Conservation (phyloP, 1,140 invertebrate species). For the Gryon sp. region DNA sequence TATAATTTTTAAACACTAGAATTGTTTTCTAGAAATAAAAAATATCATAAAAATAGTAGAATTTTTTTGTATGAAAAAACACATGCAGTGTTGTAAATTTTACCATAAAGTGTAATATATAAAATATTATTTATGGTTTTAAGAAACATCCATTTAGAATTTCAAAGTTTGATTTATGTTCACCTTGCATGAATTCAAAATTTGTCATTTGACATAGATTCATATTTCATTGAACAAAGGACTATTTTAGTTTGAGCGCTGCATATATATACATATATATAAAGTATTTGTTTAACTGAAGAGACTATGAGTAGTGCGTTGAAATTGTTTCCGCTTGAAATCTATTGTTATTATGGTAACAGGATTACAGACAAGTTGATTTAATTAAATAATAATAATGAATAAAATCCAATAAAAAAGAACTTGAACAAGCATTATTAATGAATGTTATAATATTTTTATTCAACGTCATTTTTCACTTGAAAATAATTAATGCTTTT, state of each 20-base stretch:
- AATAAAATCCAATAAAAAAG: too few relatives aligned
- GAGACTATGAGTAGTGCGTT: constrained; percentile 39
- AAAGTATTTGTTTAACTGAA: constrained; percentile 45
- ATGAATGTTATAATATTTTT: too few relatives aligned
- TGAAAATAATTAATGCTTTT: too few relatives aligned
- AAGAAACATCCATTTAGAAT: constrained; percentile 25
- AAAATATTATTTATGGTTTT: constrained; percentile 28
- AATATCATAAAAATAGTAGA: too few relatives aligned
- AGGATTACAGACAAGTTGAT: constrained; percentile 31
- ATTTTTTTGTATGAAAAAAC: too few relatives aligned
- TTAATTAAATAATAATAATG: constrained; percentile 40
- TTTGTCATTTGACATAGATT: constrained; percentile 55
- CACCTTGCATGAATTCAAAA: constrained; percentile 26
- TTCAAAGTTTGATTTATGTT: constrained; percentile 39
- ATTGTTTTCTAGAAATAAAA: too few relatives aligned
- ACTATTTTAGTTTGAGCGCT: constrained; percentile 29
- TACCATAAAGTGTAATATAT: too few relatives aligned
- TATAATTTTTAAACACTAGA: too few relatives aligned
- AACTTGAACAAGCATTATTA: too few relatives aligned
- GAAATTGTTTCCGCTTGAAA: constrained; percentile 54
- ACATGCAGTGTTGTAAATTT: too few relatives aligned
- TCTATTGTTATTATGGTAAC: constrained; percentile 44
- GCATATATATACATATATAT: constrained; percentile 4
- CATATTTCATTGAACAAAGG: constrained; percentile 53
- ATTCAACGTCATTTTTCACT: too few relatives aligned